A percentile compares a stretch with the other conserved stretches of the same genome.
These are phyloP conservation scores for Anastatus disparis DNA, from an alignment of 1,140 invertebrate genomes.

Conservation along the genomic window DNA sequence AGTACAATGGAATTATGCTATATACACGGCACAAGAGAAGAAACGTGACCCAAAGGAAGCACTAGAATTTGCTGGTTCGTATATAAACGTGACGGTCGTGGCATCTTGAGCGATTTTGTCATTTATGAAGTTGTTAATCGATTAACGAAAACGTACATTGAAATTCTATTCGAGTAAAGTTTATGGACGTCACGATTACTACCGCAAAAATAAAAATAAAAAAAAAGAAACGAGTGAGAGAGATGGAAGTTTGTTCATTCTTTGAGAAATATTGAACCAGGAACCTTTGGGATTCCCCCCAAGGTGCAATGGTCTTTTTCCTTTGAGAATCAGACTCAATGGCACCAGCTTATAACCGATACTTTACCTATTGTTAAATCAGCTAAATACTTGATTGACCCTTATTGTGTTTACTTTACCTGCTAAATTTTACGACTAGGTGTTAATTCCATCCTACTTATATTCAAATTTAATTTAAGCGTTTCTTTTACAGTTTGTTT, in stretches of 20 bases:
- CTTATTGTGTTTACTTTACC: not conserved
- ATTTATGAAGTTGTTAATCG: slow-evolving; percentile 42
- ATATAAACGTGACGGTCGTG: slow-evolving; percentile 30
- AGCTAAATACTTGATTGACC: not conserved
- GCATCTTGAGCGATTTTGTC: slow-evolving; percentile 32
- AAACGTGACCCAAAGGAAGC: slow-evolving; percentile 28
- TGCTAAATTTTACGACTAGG: too few species aligned
- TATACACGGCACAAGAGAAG: not conserved
- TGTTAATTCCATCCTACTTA: too few species aligned
- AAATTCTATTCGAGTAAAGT: slow-evolving; percentile 4
- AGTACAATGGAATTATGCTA: slow-evolving; percentile 9
- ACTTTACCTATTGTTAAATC: not conserved
- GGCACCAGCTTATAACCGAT: not conserved
- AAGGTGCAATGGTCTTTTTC: not conserved
- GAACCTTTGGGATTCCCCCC: not conserved
- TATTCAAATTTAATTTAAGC: too few species aligned
- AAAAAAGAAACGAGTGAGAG: too few species aligned
- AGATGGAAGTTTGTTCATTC: not conserved
- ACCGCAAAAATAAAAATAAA: too few species aligned
- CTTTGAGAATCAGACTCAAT: not conserved
- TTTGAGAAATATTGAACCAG: not conserved
- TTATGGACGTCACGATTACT: slow-evolving; percentile 24
- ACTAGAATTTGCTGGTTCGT: slow-evolving; percentile 7
- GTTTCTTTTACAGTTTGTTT: too few species aligned
- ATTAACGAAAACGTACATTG: slow-evolving; percentile 32